A percentile compares a stretch with the other conserved stretches of the same genome.
Conservation (phyloP, 1,140 invertebrate genomes). For the Cyclargus thomasi region DNA sequence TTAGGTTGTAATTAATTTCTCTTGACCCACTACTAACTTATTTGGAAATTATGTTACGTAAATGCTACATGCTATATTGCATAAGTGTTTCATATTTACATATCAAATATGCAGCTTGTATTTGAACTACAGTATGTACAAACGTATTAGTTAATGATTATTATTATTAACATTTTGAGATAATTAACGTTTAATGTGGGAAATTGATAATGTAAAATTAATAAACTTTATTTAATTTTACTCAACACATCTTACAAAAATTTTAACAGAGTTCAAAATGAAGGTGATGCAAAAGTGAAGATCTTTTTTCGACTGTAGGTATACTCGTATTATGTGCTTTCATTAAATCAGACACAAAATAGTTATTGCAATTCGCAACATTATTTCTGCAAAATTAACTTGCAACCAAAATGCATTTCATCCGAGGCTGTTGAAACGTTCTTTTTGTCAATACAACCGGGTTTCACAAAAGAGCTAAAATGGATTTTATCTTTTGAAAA, state of each 20-base stretch:
- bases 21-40: constrained; percentile 14
- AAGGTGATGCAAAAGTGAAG: too few relatives aligned
- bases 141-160: not conserved
- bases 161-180: not conserved
- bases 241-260: too few relatives aligned
- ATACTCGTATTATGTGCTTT: too few relatives aligned
- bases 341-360: too few relatives aligned
- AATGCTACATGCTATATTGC: not conserved
- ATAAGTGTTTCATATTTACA: constrained; percentile 2
- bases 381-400: not conserved
- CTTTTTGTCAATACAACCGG: not conserved
- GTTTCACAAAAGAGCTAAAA: constrained; percentile 1
- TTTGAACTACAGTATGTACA: not conserved
- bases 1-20: constrained; percentile 13
- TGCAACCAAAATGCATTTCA: not conserved
- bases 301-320: too few relatives aligned
- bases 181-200: not conserved
- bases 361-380: not conserved
- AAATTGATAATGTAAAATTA: too few relatives aligned
- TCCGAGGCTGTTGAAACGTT: not conserved
- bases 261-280: too few relatives aligned
- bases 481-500: constrained; percentile 3
- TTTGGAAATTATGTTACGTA: constrained; percentile 13
- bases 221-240: too few relatives aligned
- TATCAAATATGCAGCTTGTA: not conserved